Percentiles rank a stretch among this genome's conserved stretches.
phyloP scores from a whole-genome alignment of 2,113 vertebrate species.

The Phyllostomus hastatus region DNA sequence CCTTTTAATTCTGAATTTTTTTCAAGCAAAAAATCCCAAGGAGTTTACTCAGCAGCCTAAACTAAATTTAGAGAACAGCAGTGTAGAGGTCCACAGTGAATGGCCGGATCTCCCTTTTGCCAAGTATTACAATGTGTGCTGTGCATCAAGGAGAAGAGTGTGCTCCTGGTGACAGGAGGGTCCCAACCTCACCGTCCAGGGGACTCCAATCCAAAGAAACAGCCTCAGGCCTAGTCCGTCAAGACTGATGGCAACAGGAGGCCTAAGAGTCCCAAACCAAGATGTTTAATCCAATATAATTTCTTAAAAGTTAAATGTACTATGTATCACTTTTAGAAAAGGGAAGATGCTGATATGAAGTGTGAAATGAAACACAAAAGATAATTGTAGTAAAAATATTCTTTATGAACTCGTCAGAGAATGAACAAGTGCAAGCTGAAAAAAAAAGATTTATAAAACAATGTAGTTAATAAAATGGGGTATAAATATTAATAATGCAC shows the following conservation, averaged over 20 bases:
- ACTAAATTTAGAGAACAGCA: not conserved
- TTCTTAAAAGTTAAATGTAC: not conserved
- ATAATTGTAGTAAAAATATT: not conserved
- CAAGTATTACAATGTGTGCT: too few relatives aligned
- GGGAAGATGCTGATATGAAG: not conserved
- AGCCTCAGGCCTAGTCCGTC: not conserved
- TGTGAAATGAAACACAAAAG: not conserved
- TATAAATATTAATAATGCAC: not conserved
- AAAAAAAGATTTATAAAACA: conserved; percentile 8
- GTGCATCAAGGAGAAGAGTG: not conserved
- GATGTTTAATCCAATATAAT: not conserved
- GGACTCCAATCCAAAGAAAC: not conserved
- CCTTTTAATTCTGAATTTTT: conserved; percentile 10
- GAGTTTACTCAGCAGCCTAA: not conserved
- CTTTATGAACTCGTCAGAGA: not conserved
- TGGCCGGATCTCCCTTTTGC: not conserved
- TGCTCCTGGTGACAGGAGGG: not conserved
- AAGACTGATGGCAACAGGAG: not conserved
- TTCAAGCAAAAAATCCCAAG: not conserved
- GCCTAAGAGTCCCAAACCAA: not conserved
- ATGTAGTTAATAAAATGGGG: not conserved
- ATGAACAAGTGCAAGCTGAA: not conserved
- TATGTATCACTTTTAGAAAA: not conserved
- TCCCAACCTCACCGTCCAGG: not conserved
- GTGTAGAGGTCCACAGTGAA: not conserved